Conservation (phyloP, 1,140 invertebrate species). For the Aleiodes sp. region DNA sequence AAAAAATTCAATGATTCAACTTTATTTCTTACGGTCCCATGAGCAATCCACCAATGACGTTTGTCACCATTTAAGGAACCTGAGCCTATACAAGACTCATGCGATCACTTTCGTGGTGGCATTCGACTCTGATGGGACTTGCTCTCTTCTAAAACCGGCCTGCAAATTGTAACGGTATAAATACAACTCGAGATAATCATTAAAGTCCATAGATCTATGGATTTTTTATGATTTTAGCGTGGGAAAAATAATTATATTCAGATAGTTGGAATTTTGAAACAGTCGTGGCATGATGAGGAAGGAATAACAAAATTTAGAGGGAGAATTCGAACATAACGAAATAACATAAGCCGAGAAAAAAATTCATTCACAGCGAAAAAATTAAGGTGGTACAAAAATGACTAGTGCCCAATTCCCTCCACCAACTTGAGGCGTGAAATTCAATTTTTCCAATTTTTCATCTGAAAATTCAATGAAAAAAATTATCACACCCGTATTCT, state of each 20-base stretch:
- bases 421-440: no score
- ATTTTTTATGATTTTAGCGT: slow-evolving; percentile 1
- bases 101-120: slow-evolving; percentile 8
- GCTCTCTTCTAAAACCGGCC: slow-evolving; percentile 18
- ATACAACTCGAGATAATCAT: slow-evolving; percentile 2
- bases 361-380: no score
- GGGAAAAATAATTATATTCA: slow-evolving; percentile 11
- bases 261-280: no score
- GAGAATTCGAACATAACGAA: no score
- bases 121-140: background rate
- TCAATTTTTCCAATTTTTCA: no score
- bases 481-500: no score
- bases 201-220: background rate
- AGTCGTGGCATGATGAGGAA: no score
- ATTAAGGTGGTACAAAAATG: no score
- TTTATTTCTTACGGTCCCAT: background rate
- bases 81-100: background rate
- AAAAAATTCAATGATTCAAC: background rate
- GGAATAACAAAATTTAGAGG: no score
- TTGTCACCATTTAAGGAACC: slow-evolving; percentile 37
- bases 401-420: no score
- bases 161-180: slow-evolving; percentile 20
- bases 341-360: no score
- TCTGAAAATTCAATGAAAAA: no score
- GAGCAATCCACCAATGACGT: slow-evolving; percentile 24